A percentile compares a stretch with the other conserved stretches of the same genome.
Evolutionary conservation across 2,113 vertebrate genomes (phyloP).

Genomic region (Silurus meridionalis): DNA sequence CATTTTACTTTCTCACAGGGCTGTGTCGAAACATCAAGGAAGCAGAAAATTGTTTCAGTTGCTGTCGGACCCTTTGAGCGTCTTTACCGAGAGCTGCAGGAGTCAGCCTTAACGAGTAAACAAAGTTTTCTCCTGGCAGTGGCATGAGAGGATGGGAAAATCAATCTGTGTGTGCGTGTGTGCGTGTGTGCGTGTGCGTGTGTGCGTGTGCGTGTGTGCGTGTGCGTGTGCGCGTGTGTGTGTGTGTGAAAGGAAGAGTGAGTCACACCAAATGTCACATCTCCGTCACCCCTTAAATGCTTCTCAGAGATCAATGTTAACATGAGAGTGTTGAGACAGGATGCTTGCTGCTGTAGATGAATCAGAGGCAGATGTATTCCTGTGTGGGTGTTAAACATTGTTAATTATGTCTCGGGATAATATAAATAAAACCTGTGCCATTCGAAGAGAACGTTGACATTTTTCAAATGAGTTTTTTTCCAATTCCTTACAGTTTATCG

Average conservation of each 20-base stretch:
- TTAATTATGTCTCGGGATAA: neutral
- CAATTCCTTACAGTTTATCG: neutral
- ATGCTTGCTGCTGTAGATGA: neutral
- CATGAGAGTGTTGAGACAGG: slow-evolving; percentile 5
- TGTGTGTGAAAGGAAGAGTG: slow-evolving; percentile 7
- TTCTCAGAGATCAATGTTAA: slow-evolving; percentile 31
- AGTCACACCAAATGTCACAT: slow-evolving; percentile 45
- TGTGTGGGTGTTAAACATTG: neutral
- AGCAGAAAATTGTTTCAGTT: slow-evolving; percentile 23
- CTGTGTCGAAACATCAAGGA: slow-evolving; percentile 11
- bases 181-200: neutral
- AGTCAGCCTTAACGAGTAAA: slow-evolving; percentile 44
- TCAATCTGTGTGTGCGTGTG: slow-evolving; percentile 5
- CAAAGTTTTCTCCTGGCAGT: slow-evolving; percentile 34
- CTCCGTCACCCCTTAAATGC: slow-evolving; percentile 32
- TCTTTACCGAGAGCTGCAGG: slow-evolving; percentile 18
- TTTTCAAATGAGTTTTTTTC: neutral
- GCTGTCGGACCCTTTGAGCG: slow-evolving; percentile 20
- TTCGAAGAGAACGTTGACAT: neutral
- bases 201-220: neutral
- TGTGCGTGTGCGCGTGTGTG: neutral
- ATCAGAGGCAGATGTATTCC: neutral
- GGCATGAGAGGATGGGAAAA: slow-evolving; percentile 42
- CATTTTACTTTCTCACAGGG: slow-evolving; percentile 28
- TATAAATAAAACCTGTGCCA: neutral